phyloP scores from a whole-genome alignment of 2,888 invertebrate species.

The Erpobdella octoculata region DNA sequence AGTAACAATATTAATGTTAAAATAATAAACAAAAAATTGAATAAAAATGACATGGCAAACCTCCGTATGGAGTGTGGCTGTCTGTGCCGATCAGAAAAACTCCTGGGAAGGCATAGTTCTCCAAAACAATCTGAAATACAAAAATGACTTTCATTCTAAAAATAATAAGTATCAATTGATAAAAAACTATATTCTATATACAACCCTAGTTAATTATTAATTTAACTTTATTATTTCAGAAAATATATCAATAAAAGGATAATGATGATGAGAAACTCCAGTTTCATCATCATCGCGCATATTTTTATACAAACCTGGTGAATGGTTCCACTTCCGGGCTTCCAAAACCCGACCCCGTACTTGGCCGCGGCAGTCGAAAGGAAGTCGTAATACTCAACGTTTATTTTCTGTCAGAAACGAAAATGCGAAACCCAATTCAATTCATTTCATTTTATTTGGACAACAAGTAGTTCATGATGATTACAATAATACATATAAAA shows the following conservation, averaged over 20 bases:
- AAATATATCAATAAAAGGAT: neutral
- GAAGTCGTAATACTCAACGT: conserved; percentile 89
- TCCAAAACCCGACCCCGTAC: conserved; percentile 99
- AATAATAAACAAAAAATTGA: too few relatives aligned
- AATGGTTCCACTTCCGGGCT: conserved; percentile 97
- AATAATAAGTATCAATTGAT: too few relatives aligned
- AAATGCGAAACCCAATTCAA: too few relatives aligned
- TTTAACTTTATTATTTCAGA: too few relatives aligned
- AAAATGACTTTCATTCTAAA: neutral
- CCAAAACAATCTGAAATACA: conserved; percentile 77
- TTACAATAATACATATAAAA: too few relatives aligned
- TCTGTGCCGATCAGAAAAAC: conserved; percentile 94
- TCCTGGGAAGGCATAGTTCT: conserved; percentile 98
- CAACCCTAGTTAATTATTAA: neutral
- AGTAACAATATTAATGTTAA: too few relatives aligned
- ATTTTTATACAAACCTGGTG: conserved; percentile 62
- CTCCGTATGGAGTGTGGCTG: conserved; percentile 98
- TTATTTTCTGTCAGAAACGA: conserved; percentile 57
- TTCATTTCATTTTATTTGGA: too few relatives aligned
- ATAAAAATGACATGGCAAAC: too few relatives aligned
- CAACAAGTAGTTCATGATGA: too few relatives aligned
- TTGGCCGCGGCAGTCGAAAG: conserved; percentile 87
- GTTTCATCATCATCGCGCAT: conserved; percentile 1
- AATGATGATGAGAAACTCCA: neutral
- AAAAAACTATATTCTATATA: neutral